These are phyloP conservation scores for Agrochola lota DNA, from an alignment of 2,888 invertebrate genomes.

Conservation along the genomic window DNA sequence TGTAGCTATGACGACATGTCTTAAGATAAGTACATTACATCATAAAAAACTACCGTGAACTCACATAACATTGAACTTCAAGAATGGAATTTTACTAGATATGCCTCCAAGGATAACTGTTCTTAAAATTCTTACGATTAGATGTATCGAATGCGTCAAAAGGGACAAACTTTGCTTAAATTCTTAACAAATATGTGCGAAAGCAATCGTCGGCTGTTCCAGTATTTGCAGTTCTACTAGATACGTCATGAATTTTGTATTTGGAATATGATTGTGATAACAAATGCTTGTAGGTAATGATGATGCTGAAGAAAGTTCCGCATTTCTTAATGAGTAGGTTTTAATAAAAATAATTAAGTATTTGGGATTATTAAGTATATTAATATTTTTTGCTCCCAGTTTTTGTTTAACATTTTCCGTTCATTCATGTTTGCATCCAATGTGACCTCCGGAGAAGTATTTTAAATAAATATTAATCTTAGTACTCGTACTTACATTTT, in stretches of 20 bases:
- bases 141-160: conserved; percentile 59
- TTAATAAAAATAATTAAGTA: not conserved
- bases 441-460: not conserved
- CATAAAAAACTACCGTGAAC: conserved; percentile 38
- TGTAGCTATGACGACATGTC: conserved; percentile 41
- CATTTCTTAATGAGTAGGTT: not conserved
- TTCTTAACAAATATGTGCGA: conserved; percentile 68
- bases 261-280: conserved; percentile 33
- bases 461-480: conserved; percentile 8
- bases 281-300: conserved; percentile 9
- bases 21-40: conserved; percentile 39
- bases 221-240: conserved; percentile 46
- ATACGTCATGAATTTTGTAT: conserved; percentile 47
- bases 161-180: conserved; percentile 63
- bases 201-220: conserved; percentile 59
- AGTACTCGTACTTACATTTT: conserved; percentile 63
- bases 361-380: not conserved
- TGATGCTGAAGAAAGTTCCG: conserved; percentile 21
- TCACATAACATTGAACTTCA: conserved; percentile 50
- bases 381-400: not conserved
- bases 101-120: conserved; percentile 57
- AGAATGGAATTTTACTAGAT: conserved; percentile 47
- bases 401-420: conserved; percentile 13
- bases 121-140: conserved; percentile 49
- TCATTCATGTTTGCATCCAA: not conserved